Conservation (phyloP, 2,113 vertebrate species). For the Phylloscopus whistleri region DNA sequence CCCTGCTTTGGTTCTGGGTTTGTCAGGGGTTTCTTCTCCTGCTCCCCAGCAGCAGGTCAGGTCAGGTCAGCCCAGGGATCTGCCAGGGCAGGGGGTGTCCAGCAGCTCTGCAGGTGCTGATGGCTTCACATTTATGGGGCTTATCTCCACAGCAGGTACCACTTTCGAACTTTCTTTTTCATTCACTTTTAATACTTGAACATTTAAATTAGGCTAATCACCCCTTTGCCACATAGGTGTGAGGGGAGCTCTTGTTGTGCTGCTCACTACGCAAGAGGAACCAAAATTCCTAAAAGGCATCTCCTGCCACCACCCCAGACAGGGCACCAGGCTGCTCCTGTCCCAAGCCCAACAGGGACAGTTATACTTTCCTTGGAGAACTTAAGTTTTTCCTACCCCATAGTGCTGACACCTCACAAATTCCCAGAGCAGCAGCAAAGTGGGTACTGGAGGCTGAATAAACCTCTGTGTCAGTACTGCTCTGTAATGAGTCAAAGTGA, state of each 20-base stretch:
- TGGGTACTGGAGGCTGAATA: background rate
- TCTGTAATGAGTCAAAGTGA: background rate
- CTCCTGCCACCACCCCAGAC: background rate
- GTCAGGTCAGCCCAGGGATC: background rate
- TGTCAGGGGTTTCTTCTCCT: background rate
- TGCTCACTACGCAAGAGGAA: background rate
- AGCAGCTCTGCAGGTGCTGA: background rate
- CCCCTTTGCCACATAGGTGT: background rate
- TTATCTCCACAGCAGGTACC: background rate
- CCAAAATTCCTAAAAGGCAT: background rate
- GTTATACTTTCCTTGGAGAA: background rate
- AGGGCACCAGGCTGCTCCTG: background rate
- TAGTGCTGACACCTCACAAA: background rate
- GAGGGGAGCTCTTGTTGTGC: background rate
- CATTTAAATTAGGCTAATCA: background rate
- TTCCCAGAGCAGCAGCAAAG: background rate
- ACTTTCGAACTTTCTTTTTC: background rate
- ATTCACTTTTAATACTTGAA: background rate
- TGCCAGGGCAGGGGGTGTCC: background rate
- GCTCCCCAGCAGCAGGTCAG: background rate
- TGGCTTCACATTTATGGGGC: background rate
- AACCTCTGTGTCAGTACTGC: rapidly evolving
- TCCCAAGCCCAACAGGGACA: background rate
- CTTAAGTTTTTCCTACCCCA: background rate
- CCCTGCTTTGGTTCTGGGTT: background rate